phyloP scores from a whole-genome alignment of 2,888 invertebrate genomes.

The Polyploca ridens region DNA sequence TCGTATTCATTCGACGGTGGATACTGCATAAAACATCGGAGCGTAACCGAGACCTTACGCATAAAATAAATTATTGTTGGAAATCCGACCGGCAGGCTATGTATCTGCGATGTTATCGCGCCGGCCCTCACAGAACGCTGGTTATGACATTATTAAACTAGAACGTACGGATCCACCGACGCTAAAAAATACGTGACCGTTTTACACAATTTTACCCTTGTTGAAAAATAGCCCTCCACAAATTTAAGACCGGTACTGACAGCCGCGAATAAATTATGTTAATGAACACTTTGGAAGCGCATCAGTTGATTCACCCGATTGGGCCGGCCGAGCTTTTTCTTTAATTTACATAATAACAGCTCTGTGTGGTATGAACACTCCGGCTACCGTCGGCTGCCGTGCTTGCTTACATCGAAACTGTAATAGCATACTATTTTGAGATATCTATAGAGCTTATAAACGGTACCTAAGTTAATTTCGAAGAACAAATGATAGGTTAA shows the following conservation, averaged over 20 bases:
- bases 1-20: conserved; percentile 54
- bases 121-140: conserved; percentile 52
- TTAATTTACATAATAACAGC: conserved; percentile 67
- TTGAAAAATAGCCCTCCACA: conserved; percentile 77
- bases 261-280: conserved; percentile 81
- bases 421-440: no score
- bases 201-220: conserved; percentile 71
- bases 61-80: conserved; percentile 74
- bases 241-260: conserved; percentile 81
- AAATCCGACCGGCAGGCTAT: conserved; percentile 61
- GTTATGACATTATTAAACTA: conserved; percentile 81
- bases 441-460: no score
- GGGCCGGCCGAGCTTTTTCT: conserved; percentile 62
- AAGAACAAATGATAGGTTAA: no score
- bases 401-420: not conserved
- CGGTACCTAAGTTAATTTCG: no score
- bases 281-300: conserved; percentile 81
- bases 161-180: conserved; percentile 60
- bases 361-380: conserved; percentile 24
- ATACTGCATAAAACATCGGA: conserved; percentile 63
- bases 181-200: conserved; percentile 81
- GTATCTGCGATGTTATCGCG: conserved; percentile 72
- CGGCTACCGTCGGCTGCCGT: not conserved
- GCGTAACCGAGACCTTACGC: conserved; percentile 63
- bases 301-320: conserved; percentile 75